phyloP scores from a whole-genome alignment of 2,797 vertebrate genomes.

The Enteromius argenteus region DNA sequence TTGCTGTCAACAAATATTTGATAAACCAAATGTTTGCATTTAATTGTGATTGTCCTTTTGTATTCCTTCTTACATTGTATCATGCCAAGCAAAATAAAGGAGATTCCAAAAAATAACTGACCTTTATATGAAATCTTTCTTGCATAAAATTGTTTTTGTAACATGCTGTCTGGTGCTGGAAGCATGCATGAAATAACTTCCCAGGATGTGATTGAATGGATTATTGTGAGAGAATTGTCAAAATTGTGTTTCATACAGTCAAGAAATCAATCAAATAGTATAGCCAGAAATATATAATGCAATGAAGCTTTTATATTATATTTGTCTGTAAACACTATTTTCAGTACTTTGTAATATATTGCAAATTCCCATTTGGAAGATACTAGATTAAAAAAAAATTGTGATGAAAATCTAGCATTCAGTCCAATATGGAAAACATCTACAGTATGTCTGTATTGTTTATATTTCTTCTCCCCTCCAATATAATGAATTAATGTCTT shows the following conservation, averaged over 20 bases:
- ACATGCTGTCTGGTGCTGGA: background rate
- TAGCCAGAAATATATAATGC: slow-evolving; percentile 1
- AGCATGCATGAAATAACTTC: background rate
- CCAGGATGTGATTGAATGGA: slow-evolving; percentile 4
- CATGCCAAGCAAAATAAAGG: background rate
- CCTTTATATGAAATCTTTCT: background rate
- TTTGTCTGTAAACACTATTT: background rate
- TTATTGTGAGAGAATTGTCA: background rate
- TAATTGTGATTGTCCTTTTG: background rate
- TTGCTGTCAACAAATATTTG: slow-evolving; percentile 9
- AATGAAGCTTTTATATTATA: background rate
- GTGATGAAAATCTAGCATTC: background rate
- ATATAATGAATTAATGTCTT: background rate
- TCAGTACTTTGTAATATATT: background rate
- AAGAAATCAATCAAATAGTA: background rate
- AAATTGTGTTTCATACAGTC: background rate
- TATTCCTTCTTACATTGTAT: background rate
- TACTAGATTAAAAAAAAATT: background rate
- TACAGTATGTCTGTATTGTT: background rate
- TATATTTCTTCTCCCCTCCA: background rate
- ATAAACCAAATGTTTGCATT: background rate
- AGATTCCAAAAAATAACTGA: background rate
- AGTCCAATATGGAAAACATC: background rate
- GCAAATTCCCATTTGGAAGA: background rate
- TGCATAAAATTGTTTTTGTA: background rate